phyloP scores from a whole-genome alignment of 2,888 invertebrate species.

The Drosophila subquinaria region DNA sequence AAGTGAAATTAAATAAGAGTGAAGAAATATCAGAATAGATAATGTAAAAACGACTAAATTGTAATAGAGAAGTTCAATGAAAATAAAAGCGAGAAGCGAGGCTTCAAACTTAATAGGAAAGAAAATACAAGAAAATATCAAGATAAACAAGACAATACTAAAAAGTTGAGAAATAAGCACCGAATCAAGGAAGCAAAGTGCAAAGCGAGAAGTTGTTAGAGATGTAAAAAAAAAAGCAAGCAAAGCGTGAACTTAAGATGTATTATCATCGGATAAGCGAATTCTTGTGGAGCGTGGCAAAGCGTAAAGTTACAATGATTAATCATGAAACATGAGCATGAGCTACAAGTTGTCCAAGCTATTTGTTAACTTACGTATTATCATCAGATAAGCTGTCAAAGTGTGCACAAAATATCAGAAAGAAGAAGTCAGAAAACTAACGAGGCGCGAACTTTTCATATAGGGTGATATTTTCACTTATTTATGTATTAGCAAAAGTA shows the following conservation, averaged over 20 bases:
- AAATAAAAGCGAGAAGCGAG: not conserved
- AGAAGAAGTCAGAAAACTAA: not conserved
- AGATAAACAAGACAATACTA: not conserved
- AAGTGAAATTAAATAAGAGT: not conserved
- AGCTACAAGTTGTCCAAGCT: slow-evolving; percentile 5
- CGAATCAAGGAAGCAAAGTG: not conserved
- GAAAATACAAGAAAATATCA: not conserved
- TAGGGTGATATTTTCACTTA: not conserved
- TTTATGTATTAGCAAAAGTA: no score
- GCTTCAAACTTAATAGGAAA: not conserved
- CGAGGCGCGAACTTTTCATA: not conserved
- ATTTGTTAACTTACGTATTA: slow-evolving; percentile 1
- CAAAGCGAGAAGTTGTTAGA: not conserved
- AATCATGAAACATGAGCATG: not conserved
- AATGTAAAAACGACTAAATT: not conserved
- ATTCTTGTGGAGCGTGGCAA: not conserved
- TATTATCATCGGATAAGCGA: slow-evolving; percentile 6
- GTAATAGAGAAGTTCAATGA: not conserved
- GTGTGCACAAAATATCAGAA: slow-evolving; percentile 1
- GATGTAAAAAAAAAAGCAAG: not conserved
- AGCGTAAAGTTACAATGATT: slow-evolving; percentile 3
- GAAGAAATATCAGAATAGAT: not conserved
- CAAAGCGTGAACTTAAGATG: not conserved
- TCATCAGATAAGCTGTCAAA: not conserved
- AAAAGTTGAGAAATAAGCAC: not conserved